These are phyloP conservation scores for Ciconia maguari DNA, from an alignment of 2,113 vertebrate genomes.

Conservation along the genomic window DNA sequence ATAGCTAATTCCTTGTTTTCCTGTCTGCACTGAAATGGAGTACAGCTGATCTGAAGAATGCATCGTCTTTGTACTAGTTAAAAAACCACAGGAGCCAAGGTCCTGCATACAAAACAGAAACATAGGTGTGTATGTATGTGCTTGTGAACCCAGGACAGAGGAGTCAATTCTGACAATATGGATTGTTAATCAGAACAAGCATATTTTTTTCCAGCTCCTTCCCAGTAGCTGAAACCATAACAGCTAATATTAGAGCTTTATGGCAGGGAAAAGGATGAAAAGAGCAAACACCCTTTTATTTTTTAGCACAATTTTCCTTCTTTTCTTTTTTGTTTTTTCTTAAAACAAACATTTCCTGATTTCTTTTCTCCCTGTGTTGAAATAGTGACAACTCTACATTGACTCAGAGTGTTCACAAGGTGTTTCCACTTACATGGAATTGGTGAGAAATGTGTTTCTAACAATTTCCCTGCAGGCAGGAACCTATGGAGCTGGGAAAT, in stretches of 20 bases:
- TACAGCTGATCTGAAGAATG: background rate
- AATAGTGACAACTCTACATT: background rate
- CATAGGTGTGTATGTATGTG: accelerated
- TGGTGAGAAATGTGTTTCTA: background rate
- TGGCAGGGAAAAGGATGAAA: background rate
- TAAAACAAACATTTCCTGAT: background rate
- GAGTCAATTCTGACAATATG: background rate
- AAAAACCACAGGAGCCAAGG: background rate
- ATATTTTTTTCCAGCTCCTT: background rate
- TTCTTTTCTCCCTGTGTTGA: background rate
- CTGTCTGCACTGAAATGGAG: background rate
- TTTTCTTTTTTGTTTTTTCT: background rate
- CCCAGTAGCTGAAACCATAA: background rate
- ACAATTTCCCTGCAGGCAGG: background rate
- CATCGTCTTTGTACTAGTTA: background rate
- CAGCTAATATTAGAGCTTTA: background rate
- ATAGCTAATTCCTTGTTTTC: background rate
- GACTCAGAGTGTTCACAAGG: background rate
- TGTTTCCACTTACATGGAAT: background rate
- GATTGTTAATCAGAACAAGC: background rate
- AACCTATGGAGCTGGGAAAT: background rate
- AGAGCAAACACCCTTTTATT: background rate
- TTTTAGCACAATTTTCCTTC: background rate
- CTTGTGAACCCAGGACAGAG: background rate
- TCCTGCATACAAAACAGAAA: background rate